Evolutionary conservation across 2,888 invertebrate genomes (phyloP), one percentile per base, ranked within the genome.

Genomic region (Apamea monoglypha): DNA sequence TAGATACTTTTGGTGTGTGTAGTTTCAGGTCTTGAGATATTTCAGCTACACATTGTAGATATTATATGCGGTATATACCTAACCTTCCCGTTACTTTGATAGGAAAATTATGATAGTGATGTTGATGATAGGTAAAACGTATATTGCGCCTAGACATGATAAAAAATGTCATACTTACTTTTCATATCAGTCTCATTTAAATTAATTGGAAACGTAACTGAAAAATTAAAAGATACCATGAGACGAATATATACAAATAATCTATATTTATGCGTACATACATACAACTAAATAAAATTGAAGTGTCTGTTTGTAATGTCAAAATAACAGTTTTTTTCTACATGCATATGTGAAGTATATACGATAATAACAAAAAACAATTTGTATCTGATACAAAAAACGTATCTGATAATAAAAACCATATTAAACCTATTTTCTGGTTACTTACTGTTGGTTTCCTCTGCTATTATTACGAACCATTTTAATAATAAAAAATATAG

Each of bases 381-480:
- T 8, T n/a, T n/a, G n/a, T n/a, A n/a, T n/a, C n/a, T n/a, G n/a
- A n/a, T n/a, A n/a, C n/a, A n/a, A n/a, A n/a, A n/a, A n/a, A n/a
- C 5, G 16, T 32, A 25, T 32, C 16, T 32, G 50, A 16, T 53
- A 5, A 36, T 70, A 36, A n/a, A 70, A 56, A 6, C 32, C 25
- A 25, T 53, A 16, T 53, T 16, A 32, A 36, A 59, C 36, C 18
- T 12, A 12, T 12, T 36, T 36, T 36, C 6, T 36, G 25, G 7
- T 40, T 63, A 85, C 86, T 83, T 83, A 85, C 86, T 50, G 32
- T 81, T 73, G 25, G 36, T 47, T 59, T 63, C 29, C 32, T 80
- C 61, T 61, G 72, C 44, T 67, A 18, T 59, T 32, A 74, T 29
- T 32, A 75, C 18, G 5, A 59, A 76, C 56, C 74, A 82, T 79